Percentiles rank a stretch among this genome's conserved stretches.
phyloP scores from a whole-genome alignment of 2,113 vertebrate species.

The Oryzias melastigma region DNA sequence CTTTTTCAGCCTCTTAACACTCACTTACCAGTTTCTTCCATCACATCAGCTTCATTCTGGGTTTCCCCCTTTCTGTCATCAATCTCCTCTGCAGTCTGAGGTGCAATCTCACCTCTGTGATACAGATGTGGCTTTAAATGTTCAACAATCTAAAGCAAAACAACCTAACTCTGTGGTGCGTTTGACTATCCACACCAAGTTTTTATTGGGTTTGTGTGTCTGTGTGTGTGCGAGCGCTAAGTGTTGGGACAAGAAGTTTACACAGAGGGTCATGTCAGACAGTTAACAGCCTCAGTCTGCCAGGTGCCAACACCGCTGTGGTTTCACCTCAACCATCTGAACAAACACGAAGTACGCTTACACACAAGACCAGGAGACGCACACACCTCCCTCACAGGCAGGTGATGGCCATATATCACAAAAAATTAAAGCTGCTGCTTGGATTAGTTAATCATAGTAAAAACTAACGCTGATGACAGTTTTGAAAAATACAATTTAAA shows the following conservation, averaged over 20 bases:
- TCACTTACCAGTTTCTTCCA: slow-evolving; percentile 29
- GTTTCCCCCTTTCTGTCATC: slow-evolving; percentile 36
- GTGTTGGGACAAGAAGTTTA: neutral
- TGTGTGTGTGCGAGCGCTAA: slow-evolving; percentile 16
- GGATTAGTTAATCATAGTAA: slow-evolving; percentile 9
- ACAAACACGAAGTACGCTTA: slow-evolving; percentile 42
- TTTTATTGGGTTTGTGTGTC: slow-evolving; percentile 5
- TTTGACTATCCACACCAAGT: slow-evolving; percentile 19
- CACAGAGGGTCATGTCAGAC: slow-evolving; percentile 31
- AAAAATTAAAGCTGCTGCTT: slow-evolving; percentile 2
- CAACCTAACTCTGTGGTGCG: slow-evolving; percentile 9
- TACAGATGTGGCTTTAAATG: slow-evolving; percentile 48
- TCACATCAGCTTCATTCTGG: slow-evolving; percentile 23
- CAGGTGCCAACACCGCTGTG: slow-evolving; percentile 53
- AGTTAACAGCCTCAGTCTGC: slow-evolving; percentile 44
- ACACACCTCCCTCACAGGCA: slow-evolving; percentile 25
- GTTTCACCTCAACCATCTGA: slow-evolving; percentile 61
- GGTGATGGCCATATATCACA: slow-evolving; percentile 34
- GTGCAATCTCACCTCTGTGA: slow-evolving; percentile 46
- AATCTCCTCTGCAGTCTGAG: slow-evolving; percentile 35
- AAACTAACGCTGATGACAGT: neutral
- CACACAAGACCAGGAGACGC: slow-evolving; percentile 18
- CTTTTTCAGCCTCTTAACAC: slow-evolving; percentile 19
- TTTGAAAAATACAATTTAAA: too few relatives aligned
- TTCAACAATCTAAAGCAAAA: slow-evolving; percentile 39